phyloP scores from a whole-genome alignment of 2,113 vertebrate species.

The Pipra filicauda region DNA sequence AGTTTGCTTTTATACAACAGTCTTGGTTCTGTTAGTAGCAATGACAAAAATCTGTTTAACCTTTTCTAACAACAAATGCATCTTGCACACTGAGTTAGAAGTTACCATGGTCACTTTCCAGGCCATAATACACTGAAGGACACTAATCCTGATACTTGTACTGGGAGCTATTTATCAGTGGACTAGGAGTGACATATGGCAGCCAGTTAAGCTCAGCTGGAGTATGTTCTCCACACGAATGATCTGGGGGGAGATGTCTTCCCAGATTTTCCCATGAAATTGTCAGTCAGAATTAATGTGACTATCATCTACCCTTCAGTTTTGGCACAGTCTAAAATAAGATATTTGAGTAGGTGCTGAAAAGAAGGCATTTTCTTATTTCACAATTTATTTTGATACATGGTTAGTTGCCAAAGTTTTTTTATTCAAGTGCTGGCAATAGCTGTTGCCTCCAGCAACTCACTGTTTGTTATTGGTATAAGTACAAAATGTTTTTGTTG shows the following conservation, averaged over 20 bases:
- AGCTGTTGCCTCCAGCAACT: constrained; percentile 16
- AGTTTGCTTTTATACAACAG: not conserved
- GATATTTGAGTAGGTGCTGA: constrained; percentile 20
- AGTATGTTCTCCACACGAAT: not conserved
- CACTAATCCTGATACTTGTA: not conserved
- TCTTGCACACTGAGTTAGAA: not conserved
- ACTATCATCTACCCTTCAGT: not conserved
- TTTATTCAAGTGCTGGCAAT: constrained; percentile 13
- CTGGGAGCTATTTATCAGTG: not conserved
- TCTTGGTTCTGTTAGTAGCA: not conserved
- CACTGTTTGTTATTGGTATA: constrained; percentile 32
- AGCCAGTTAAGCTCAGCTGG: not conserved
- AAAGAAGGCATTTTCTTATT: constrained; percentile 25
- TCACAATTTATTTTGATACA: constrained; percentile 33
- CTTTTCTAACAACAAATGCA: not conserved
- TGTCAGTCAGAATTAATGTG: constrained; percentile 30
- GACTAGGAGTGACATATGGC: not conserved
- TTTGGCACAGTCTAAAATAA: constrained; percentile 11
- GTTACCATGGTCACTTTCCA: not conserved
- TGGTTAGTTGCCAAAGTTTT: constrained; percentile 21
- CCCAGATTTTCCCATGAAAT: constrained; percentile 16
- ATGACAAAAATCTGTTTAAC: not conserved
- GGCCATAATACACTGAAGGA: not conserved
- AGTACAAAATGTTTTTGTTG: constrained; percentile 24
- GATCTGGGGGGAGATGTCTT: not conserved